Evolutionary conservation across 2,113 vertebrate genomes (phyloP), one percentile per base, ranked within the genome.

Genomic region (Phainopepla nitens): DNA sequence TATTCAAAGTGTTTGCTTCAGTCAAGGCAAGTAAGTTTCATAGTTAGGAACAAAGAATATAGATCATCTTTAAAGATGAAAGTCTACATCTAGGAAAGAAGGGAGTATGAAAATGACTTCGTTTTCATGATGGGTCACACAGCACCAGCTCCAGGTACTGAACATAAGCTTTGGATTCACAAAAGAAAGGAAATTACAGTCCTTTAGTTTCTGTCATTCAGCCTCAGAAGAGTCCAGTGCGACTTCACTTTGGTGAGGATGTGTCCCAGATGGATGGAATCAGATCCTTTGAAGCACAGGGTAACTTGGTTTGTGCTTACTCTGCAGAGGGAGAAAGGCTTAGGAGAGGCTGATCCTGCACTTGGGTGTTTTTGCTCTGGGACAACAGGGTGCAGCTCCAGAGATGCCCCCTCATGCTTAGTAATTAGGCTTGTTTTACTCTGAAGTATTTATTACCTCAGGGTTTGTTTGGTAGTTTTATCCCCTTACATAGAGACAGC

Each of bases 321-420:
- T 42, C 56, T 86, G 39, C 31, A 22, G 0, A 8, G 9, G 15
- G 21, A 10, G 5, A 22, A 6, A 39, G 82, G 24, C 31, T n/a
- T 31, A 11, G 13, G 36, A 57, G 29, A 28, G 57, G 51, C 41
- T 71, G 58, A 12, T 66, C 22, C 51, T 66, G 16, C 39, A 2
- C 24, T 21, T 2, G 0, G 7, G 4, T 42, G 20, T 6, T 15
- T 10, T n/a, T 36, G 13, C 49, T 76, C 12, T 5, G 4, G 53
- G 27, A 35, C 28, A 83, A 7, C 0, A 7, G 16, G 18, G 0
- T 57, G 19, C 18, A 44, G 0, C 50, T 60, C 58, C 35, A 41
- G 19, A 35, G 22, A 9, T 64, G 27, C 7, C 33, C 14, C 24
- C 16, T 33, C 7, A 2, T 54, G 28, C 29, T 82, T 13, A 27